Evolutionary conservation across 2,113 vertebrate genomes (phyloP).

Genomic region (Meriones unguiculatus): DNA sequence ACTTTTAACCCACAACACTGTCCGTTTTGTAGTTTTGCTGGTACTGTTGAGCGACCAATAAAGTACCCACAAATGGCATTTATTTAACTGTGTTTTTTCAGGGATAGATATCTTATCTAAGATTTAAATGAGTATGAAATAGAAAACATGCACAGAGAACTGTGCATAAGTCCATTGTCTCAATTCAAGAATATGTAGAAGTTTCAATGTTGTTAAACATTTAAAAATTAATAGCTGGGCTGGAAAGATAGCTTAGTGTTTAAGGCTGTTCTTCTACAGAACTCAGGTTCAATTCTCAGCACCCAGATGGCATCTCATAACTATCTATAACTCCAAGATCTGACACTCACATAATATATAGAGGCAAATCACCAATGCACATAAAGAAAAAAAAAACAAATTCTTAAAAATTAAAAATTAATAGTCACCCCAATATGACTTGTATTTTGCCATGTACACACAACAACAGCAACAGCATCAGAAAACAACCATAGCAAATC

Average conservation of each 20-base stretch:
- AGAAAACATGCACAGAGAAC: background rate
- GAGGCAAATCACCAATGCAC: too few species aligned
- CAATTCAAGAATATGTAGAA: background rate
- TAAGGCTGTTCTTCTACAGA: too few species aligned
- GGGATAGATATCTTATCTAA: background rate
- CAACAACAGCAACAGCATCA: background rate
- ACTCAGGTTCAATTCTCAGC: too few species aligned
- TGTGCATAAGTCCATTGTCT: background rate
- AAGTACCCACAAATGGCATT: background rate
- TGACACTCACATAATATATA: too few species aligned
- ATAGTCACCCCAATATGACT: background rate
- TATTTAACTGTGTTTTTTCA: background rate
- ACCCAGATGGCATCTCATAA: too few species aligned
- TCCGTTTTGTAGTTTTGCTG: background rate
- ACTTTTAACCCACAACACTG: background rate
- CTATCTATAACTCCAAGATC: too few species aligned
- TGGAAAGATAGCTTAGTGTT: too few species aligned
- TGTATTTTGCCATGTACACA: background rate
- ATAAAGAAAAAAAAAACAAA: too few species aligned
- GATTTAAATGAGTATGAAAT: background rate
- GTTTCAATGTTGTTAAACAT: background rate
- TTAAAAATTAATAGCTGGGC: background rate
- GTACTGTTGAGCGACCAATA: background rate
- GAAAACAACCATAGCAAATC: background rate
- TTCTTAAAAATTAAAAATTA: background rate